Evolutionary conservation across 2,797 vertebrate genomes (phyloP).

Genomic region (Leucoraja ocellata): DNA sequence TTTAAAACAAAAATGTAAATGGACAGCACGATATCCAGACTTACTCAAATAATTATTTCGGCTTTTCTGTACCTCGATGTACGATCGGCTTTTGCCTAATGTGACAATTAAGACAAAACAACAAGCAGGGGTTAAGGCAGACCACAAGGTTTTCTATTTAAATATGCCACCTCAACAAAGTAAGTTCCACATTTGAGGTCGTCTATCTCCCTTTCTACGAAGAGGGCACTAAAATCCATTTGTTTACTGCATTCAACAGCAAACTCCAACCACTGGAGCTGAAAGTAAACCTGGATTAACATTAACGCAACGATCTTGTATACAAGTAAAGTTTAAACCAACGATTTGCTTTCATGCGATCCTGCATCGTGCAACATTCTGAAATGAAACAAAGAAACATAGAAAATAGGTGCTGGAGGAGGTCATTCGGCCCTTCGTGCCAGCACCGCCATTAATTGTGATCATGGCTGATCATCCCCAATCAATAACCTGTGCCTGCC

Average conservation of each 20-base stretch:
- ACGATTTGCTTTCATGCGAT: not conserved
- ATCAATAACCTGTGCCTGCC: too few relatives aligned
- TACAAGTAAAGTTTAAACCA: not conserved
- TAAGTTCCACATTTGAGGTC: not conserved
- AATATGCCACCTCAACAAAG: not conserved
- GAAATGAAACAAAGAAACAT: not conserved
- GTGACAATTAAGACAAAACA: conserved; percentile 38
- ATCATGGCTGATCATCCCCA: too few relatives aligned
- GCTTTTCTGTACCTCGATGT: conserved; percentile 38
- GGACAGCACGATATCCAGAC: conserved; percentile 16
- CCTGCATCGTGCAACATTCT: not conserved
- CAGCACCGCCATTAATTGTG: too few relatives aligned
- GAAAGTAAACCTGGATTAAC: not conserved
- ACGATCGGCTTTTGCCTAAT: conserved; percentile 37
- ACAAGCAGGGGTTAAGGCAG: conserved; percentile 34
- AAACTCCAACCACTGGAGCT: not conserved
- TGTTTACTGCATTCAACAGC: not conserved
- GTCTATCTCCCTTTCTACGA: not conserved
- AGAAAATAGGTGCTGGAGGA: too few relatives aligned
- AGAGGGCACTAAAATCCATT: not conserved
- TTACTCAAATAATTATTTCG: conserved; percentile 39
- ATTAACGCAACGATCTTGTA: too few relatives aligned
- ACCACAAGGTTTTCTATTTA: conserved; percentile 3
- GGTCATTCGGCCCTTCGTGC: too few relatives aligned
- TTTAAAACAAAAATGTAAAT: not conserved